phyloP scores from a whole-genome alignment of 2,797 vertebrate genomes.

The Coregonus suidteri region DNA sequence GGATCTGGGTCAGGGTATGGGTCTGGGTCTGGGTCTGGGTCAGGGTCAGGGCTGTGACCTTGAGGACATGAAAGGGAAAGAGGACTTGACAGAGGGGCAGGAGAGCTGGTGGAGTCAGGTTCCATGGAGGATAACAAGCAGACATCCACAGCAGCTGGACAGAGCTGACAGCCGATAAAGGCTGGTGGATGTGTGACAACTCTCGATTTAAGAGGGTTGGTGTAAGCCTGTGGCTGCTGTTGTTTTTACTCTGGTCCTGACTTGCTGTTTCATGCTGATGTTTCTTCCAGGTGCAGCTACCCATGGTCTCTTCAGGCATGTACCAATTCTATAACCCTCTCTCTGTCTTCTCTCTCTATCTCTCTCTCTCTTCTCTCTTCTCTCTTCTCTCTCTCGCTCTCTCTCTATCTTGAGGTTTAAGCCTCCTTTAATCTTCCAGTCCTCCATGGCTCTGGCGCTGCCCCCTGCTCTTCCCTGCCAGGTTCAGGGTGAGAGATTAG shows the following conservation, averaged over 20 bases:
- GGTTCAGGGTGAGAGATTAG: constrained; percentile 68
- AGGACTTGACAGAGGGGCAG: constrained; percentile 10
- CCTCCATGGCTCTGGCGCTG: constrained; percentile 37
- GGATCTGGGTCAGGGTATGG: too few relatives aligned
- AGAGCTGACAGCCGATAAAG: constrained; percentile 24
- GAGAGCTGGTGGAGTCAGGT: too few relatives aligned
- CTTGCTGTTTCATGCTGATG: constrained; percentile 22
- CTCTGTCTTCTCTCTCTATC: too few relatives aligned
- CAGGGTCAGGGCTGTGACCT: constrained; percentile 18
- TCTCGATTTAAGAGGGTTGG: background rate
- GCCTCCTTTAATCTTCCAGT: constrained; percentile 59
- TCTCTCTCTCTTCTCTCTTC: fast-evolving
- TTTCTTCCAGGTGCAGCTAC: constrained; percentile 14
- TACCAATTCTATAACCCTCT: constrained; percentile 29
- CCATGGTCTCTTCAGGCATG: constrained; percentile 34
- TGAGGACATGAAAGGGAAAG: background rate
- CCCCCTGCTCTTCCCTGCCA: constrained; percentile 41
- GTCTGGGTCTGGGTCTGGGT: constrained; percentile 5
- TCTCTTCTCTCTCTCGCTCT: too few relatives aligned
- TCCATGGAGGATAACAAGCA: background rate
- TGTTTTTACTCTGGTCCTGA: constrained; percentile 47
- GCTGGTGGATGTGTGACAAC: constrained; percentile 17
- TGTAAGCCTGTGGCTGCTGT: constrained; percentile 3
- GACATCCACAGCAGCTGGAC: background rate
- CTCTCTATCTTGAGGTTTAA: constrained; percentile 47